phyloP scores from a whole-genome alignment of 1,140 invertebrate species.

The Orius laevigatus region DNA sequence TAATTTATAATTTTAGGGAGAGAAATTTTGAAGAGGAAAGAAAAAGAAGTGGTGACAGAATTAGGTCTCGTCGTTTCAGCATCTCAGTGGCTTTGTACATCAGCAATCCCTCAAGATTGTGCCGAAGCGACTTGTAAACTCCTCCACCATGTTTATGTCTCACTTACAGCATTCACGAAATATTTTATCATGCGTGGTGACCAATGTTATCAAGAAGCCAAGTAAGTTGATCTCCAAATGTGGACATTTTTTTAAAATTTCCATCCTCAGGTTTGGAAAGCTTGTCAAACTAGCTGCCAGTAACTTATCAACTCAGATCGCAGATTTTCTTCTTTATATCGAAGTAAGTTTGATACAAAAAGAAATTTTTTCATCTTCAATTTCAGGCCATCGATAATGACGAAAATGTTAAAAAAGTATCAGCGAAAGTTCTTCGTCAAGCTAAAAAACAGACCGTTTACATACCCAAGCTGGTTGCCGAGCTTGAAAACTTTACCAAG shows the following conservation, averaged over 20 bases:
- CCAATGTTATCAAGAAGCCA: conserved; percentile 18
- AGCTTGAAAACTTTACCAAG: conserved; percentile 22
- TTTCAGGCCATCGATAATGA: conserved; percentile 24
- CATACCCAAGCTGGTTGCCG: conserved; percentile 20
- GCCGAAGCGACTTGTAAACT: conserved; percentile 17
- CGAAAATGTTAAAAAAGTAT: conserved; percentile 16
- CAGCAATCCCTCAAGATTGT: conserved; percentile 12
- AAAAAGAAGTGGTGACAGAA: conserved; percentile 18
- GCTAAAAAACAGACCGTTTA: conserved; percentile 20
- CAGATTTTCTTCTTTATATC: conserved; percentile 19
- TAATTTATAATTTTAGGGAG: background rate
- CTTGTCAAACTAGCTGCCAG: conserved; percentile 20
- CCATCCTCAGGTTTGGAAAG: conserved; percentile 19
- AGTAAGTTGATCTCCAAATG: conserved; percentile 17
- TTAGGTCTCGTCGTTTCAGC: conserved; percentile 13
- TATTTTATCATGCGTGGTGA: conserved; percentile 16
- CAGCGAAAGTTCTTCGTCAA: conserved; percentile 15
- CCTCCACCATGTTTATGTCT: conserved; percentile 14
- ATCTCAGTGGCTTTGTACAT: conserved; percentile 14
- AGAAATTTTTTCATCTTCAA: conserved; percentile 2
- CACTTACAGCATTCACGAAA: conserved; percentile 18
- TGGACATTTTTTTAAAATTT: conserved; percentile 19
- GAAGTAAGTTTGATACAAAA: conserved; percentile 15
- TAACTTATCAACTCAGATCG: conserved; percentile 19
- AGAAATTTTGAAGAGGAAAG: conserved; percentile 8